Percentiles rank a stretch among this genome's conserved stretches.
phyloP scores from a whole-genome alignment of 2,113 vertebrate genomes.

The Aegotheles bennettii region DNA sequence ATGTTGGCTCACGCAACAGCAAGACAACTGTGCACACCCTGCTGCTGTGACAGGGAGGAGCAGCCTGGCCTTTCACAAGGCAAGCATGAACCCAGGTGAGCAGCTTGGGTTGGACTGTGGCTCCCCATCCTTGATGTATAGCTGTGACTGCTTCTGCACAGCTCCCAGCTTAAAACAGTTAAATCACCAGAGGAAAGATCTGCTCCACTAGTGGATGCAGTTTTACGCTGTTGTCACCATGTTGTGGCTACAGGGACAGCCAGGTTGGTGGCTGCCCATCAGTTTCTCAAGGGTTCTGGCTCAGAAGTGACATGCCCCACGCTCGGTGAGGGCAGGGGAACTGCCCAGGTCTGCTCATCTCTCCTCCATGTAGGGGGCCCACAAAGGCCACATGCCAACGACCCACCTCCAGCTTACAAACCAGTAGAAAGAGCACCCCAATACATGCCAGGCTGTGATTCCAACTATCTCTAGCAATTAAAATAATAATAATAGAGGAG shows the following conservation, averaged over 20 bases:
- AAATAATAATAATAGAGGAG: background rate
- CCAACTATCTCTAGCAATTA: background rate
- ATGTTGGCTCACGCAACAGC: accelerated
- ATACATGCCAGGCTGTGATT: background rate
- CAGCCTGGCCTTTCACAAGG: background rate
- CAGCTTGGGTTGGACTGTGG: background rate
- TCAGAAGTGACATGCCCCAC: background rate
- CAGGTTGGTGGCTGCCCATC: background rate
- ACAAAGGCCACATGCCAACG: accelerated
- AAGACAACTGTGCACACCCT: background rate
- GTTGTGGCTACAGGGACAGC: background rate
- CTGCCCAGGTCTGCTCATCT: background rate
- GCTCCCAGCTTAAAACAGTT: background rate
- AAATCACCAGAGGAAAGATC: background rate
- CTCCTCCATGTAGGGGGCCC: background rate
- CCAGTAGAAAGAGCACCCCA: background rate
- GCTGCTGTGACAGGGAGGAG: background rate
- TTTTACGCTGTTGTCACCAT: accelerated
- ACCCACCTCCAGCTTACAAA: background rate
- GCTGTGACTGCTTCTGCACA: accelerated
- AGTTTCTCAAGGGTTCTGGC: background rate
- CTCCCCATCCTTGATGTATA: accelerated
- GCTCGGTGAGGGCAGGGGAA: accelerated
- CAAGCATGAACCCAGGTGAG: background rate
- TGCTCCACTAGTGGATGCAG: background rate